Conservation (phyloP, 1,140 invertebrate species). For the Teleopsis dalmanni region DNA sequence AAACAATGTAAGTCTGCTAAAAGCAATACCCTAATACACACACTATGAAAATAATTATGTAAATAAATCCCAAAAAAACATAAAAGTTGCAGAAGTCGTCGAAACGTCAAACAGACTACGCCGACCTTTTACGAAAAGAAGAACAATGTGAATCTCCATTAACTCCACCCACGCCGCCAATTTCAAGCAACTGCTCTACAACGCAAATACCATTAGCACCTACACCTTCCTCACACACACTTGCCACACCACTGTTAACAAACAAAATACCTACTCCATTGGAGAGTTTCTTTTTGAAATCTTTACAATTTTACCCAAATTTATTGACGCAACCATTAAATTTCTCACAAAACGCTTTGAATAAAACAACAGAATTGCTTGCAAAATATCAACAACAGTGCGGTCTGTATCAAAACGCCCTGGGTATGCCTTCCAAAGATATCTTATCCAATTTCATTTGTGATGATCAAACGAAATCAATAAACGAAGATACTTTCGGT, state of each 20-base stretch:
- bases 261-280: constrained; percentile 32
- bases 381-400: constrained; percentile 43
- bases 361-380: constrained; percentile 36
- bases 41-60: background rate
- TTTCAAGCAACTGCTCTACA: background rate
- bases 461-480: background rate
- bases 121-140: too few relatives aligned
- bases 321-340: constrained; percentile 38
- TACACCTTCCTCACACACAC: constrained; percentile 10
- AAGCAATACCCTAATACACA: background rate
- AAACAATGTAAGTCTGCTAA: constrained; percentile 51
- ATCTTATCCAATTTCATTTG: background rate
- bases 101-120: too few relatives aligned
- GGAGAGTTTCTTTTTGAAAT: constrained; percentile 40
- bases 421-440: constrained; percentile 15
- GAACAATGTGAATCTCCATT: too few relatives aligned
- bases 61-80: too few relatives aligned
- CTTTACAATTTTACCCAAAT: constrained; percentile 40
- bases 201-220: background rate
- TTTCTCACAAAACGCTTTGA: constrained; percentile 40
- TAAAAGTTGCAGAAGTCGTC: constrained; percentile 14
- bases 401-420: constrained; percentile 26
- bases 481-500: constrained; percentile 20
- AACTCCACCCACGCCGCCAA: background rate
- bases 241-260: constrained; percentile 15